A percentile compares a stretch with the other conserved stretches of the same genome.
phyloP scores from a whole-genome alignment of 2,797 vertebrate genomes.

The Enteromius paludinosus region DNA sequence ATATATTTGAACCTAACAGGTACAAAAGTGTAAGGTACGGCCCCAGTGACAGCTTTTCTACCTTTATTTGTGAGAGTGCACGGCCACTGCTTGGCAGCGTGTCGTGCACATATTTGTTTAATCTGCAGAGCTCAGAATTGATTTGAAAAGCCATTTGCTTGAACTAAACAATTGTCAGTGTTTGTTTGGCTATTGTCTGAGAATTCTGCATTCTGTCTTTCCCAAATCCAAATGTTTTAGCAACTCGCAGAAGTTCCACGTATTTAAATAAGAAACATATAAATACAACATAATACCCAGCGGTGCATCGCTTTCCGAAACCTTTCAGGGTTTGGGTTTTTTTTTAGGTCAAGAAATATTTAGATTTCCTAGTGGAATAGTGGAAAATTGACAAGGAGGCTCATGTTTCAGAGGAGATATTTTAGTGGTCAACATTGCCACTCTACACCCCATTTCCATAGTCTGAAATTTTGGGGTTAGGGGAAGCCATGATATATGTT shows the following conservation, averaged over 20 bases:
- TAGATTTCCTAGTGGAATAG: conserved; percentile 20
- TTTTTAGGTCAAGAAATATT: conserved; percentile 27
- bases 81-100: background rate
- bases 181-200: conserved; percentile 5
- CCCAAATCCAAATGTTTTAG: conserved; percentile 30
- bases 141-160: background rate
- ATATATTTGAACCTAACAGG: no score
- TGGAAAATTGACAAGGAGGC: conserved; percentile 10
- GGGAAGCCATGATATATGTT: conserved; percentile 53
- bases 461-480: conserved; percentile 65
- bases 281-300: conserved; percentile 18
- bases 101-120: background rate
- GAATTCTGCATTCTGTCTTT: background rate
- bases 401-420: conserved; percentile 31
- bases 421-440: conserved; percentile 43
- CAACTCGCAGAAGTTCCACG: conserved; percentile 14
- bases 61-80: no score
- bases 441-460: conserved; percentile 67
- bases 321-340: background rate
- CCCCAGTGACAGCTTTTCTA: no score
- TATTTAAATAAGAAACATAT: conserved; percentile 28
- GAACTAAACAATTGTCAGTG: background rate
- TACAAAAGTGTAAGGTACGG: no score
- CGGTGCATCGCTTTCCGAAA: conserved; percentile 10
- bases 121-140: background rate